Base-by-base conservation (phyloP, 1,140 invertebrate genomes). In the Agrilus planipennis region DNA sequence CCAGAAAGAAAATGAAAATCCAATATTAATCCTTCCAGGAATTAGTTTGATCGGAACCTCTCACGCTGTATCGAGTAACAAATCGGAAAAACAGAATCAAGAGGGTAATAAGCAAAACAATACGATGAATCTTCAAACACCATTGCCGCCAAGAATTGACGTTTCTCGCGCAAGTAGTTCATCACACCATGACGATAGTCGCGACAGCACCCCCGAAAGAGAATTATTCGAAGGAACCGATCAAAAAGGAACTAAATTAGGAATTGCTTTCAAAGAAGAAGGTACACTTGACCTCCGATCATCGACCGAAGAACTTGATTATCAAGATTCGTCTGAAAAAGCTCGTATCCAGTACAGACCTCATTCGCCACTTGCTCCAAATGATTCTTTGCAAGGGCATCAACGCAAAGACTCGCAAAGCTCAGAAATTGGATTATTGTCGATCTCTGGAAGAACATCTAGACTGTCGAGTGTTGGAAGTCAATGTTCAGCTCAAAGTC, bases 111-210 rank as follows among this genome's bases (percentile, higher is more conserved):
- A 45, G 28, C 49, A 45, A 18, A n/a, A n/a, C n/a, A n/a, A n/a
- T n/a, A n/a, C n/a, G n/a, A 49, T 55, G n/a, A 54, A 65, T 28
- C 62, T 81, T 36, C 76, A 73, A 46, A 76, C 78, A 32, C 78
- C 82, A 10, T 74, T 74, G 39, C 83, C 84, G 25, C 86, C 85
- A 2, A 73, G 85, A 47, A 89, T 88, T 50, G 85, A 89, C 63
- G 84, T 89, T 52, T 88, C 84, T 39, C 70, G 85, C 34, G 85
- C 86, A 2, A 87, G 83, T 49, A 86, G 81, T 58, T 85, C 83
- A 19, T 87, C 83, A 16, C 84, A 85, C 49, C 84, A 87, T 55
- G 75, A 75, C 51, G 80, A 87, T 58, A 86, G 81, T 49, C 73
- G 80, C 34, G 83, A 85, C 49, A 83, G 79, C 45, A 83, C 79